Base-by-base conservation (phyloP, 2,113 vertebrate genomes). In the Oreochromis spilurus region DNA sequence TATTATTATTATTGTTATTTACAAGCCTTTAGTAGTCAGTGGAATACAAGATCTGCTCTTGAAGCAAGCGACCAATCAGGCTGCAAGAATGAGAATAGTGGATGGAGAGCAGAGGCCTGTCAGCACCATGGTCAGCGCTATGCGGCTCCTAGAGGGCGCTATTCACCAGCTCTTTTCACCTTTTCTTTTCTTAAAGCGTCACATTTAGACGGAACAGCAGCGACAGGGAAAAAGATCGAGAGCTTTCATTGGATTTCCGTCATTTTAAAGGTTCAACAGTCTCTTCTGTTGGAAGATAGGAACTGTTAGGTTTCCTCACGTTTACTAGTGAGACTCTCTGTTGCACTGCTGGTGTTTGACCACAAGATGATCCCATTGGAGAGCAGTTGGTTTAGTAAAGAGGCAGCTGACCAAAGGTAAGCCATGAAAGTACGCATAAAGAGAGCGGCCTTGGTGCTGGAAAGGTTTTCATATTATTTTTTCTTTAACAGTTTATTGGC, bases 91-190 rank as follows among this genome's bases (percentile, higher is more conserved):
- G 70, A 77, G 70, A 50, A 12, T 16, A 19, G 70, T 31, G 43
- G 24, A 0, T 38, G 45, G 5, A 19, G 1, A 17, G 19, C 26
- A 65, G 6, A 9, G 26, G 5, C 2, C 24, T 53, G 60, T 93
- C 90, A 91, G 92, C 36, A 92, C 92, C 93, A 93, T 72, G 94
- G 91, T 70, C 90, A 93, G 94, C 90, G 88, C 92, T 86, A 55
- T 58, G 13, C 7, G 26, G n/a, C 53, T 53, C 72, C 57, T 55
- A 81, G 29, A 26, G 83, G 91, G 72, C 86, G 84, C 91, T 92
- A 50, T 40, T 40, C 34, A 5, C 40, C 19, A 4, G 3, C 7
- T 6, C 6, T 3, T 6, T 8, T 6, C 4, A 16, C 38, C 21
- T 26, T 34, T 21, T 24, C 6, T 21, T 12, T 38, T 55, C 48